Base-by-base conservation (phyloP, 2,797 vertebrate species). In the Ataeniobius toweri region DNA sequence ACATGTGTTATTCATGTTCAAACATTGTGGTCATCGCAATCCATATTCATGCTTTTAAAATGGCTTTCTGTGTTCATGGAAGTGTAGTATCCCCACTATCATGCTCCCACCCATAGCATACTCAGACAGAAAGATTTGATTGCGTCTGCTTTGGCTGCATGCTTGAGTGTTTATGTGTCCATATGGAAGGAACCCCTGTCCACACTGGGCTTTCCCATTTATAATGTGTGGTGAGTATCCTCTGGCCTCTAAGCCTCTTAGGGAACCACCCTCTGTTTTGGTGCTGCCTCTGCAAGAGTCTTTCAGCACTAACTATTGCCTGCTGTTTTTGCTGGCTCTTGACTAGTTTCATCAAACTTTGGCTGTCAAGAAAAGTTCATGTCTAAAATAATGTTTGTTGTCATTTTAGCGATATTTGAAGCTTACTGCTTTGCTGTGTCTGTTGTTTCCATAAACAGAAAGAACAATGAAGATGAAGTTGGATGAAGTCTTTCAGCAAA, bases 1-100 rank as follows among this genome's bases (percentile, higher is more conserved):
- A 92, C 91, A 93, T 93, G 90, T 90, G 93, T 95, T 94, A 95
- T 94, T 94, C 94, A 94, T 94, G 92, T 94, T 94, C 91, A 94
- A 94, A 94, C 94, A 94, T 94, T 94, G 93, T 92, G 94, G 94
- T 93, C 74, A 61, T 92, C 87, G 85, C 86, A 71, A 94, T 94
- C 89, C 94, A 94, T 95, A 94, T 94, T 95, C 93, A 95, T 95
- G 92, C 88, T 87, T 90, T 92, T 87, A 90, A 91, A 93, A 92
- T 89, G 79, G 76, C 81, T 77, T 80, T 71, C 87, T 90, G 86
- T 94, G 89, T 93, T 83, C 73, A 77, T 90, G 79, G 86, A 90
- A 84, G 89, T 89, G 91, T 92, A 91, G 89, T 88, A 83, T 89
- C 83, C 86, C 82, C 89, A 70, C 41, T 93, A 93, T 93, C 93